phyloP scores from a whole-genome alignment of 2,888 invertebrate genomes.

The Helobdella robusta region DNA sequence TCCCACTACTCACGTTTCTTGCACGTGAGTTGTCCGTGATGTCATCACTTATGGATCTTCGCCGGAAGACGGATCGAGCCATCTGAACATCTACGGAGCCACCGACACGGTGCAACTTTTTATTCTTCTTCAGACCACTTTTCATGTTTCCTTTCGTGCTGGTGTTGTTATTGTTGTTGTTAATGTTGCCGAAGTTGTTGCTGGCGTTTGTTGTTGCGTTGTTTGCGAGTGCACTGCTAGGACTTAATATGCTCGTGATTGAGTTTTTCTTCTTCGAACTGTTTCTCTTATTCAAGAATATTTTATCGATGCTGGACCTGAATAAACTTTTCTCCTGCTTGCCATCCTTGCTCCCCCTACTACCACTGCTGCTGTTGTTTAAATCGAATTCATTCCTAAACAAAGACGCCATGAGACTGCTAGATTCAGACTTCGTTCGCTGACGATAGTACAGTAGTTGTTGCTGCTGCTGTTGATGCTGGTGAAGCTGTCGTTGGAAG shows the following conservation, averaged over 20 bases:
- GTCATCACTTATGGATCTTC: constrained; percentile 36
- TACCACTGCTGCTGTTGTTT: too few species aligned
- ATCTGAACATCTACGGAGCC: constrained; percentile 20
- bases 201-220: too few species aligned
- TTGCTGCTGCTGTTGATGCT: neutral
- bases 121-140: neutral
- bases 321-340: too few species aligned
- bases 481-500: neutral
- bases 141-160: constrained; percentile 12
- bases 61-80: constrained; percentile 29
- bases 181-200: constrained; percentile 14
- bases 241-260: too few species aligned
- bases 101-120: neutral
- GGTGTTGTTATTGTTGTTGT: neutral
- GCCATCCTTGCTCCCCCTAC: too few species aligned
- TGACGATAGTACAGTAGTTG: neutral
- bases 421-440: constrained; percentile 10
- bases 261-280: too few species aligned
- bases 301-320: too few species aligned
- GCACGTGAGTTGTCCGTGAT: constrained; percentile 32
- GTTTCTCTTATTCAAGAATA: too few species aligned
- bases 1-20: neutral
- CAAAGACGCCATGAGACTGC: too few species aligned
- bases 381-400: too few species aligned
- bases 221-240: too few species aligned